Base-by-base conservation (phyloP, 2,113 vertebrate species). In the Cyanoderma ruficeps region DNA sequence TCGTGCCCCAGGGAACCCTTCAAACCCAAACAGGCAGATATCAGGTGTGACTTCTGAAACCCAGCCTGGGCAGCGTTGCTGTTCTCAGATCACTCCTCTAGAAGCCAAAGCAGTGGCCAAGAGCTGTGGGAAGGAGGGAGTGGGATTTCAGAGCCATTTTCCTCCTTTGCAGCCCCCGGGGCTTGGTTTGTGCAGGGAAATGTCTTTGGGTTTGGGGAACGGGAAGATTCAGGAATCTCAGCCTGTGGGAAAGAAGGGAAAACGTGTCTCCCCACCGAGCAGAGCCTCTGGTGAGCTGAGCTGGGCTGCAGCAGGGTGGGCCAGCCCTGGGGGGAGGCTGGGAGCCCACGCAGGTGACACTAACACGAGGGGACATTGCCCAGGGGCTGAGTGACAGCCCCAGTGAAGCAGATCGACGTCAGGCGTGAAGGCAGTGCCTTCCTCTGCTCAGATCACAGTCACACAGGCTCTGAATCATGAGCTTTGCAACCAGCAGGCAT, bases 401-500 rank as follows among this genome's bases (percentile, higher is more conserved):
- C 30, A 22, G 47, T 22, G 87, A 90, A 64, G 88, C 93, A 47
- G 27, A 69, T 56, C 13, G 18, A 56, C 78, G 8, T 83, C 93
- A 87, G 88, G 87, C 7, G 3, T 37, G 30, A 71, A 91, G 89
- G 93, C 90, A 57, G 93, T 7, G 87, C 74, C 94, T 94, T 55
- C 41, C 91, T 13, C 82, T 47, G 83, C 92, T 94, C 83, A 15
- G 69, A 55, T 86, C 84, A 9, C 90, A 86, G 92, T 42, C 93
- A 52, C 77, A 83, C 11, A 20, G 6, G 63, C 95, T 95, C 96
- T 97, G 96, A 96, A 95, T 96, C 95, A 97, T 95, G 93, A 95
- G 92, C 30, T 83, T 63, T 92, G 95, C 95, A 53, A 96, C 87
- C 95, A 94, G 96, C 93, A 95, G 95, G 95, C 96, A 97, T 97